Evolutionary conservation across 1,140 invertebrate genomes (phyloP), one percentile per base, ranked within the genome.

Genomic region (Pantala flavescens): DNA sequence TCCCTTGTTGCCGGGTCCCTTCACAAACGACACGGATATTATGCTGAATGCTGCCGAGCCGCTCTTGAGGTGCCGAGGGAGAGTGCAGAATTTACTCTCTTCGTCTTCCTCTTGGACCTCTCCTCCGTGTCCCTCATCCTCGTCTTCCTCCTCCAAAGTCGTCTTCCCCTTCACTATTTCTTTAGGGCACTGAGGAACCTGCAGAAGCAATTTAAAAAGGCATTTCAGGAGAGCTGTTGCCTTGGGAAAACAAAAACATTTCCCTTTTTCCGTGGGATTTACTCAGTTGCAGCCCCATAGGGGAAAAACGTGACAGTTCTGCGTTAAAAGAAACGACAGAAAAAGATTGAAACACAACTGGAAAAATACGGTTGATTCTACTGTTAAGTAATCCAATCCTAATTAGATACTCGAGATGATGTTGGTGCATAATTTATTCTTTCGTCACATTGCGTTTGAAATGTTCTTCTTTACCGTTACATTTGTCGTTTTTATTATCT

Each of bases 1-100:
- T 74, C 92, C 93, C 81, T 94, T 95, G 73, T 92, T 88, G 5
- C 92, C 91, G 12, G 87, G 88, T 23, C 93, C 93, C 83, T 96
- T 96, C 80, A 89, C 88, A 80, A 95, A 93, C 71, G 86, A 82
- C 16, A 87, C 86, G 0, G 84, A 86, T 74, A 85, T 78, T 75
- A 88, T 87, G 43, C 81, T 86, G 78, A 82, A 84, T 70, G 82
- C 83, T 75, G 79, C 83, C 49, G 49, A 63, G 75, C 77, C 79
- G 77, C 79, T 81, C 75, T 82, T 85, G 74, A 81, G 83, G 10
- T 82, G 85, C 76, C 84, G 81, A 23, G 83, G 84, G 42, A 85
- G 78, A 23, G 85, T 86, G 78, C 85, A 85, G 75, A 85, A 85
- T 74, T 81, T 79, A 42, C 82, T 83, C 75, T 85, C 82, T 73